Conservation (phyloP, 1,140 invertebrate species). For the Drosophila sproati region DNA sequence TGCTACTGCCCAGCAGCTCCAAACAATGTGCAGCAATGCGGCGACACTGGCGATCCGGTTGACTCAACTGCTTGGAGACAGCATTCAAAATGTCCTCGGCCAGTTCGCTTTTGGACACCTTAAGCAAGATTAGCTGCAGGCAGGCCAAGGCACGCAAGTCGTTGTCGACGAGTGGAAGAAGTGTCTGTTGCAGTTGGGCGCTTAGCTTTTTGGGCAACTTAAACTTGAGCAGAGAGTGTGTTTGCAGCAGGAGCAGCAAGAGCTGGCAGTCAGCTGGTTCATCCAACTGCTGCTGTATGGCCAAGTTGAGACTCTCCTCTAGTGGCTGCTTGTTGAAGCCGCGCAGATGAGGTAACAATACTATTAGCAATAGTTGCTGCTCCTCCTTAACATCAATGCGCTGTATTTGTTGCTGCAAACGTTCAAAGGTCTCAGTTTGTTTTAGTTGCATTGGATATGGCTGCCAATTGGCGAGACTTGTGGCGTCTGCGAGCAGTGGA, state of each 20-base stretch:
- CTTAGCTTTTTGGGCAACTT: conserved; percentile 29
- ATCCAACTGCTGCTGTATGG: conserved; percentile 36
- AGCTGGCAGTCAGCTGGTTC: neutral
- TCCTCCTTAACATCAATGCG: conserved; percentile 39
- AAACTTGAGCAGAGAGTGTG: conserved; percentile 56
- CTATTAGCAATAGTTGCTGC: conserved; percentile 47
- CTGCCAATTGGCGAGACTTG: conserved; percentile 87
- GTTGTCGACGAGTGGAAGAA: conserved; percentile 18
- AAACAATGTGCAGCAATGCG: conserved; percentile 70
- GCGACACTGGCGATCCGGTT: conserved; percentile 46
- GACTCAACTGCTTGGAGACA: conserved; percentile 42
- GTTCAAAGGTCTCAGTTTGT: conserved; percentile 43
- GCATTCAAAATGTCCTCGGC: neutral
- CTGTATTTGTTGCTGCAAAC: conserved; percentile 44
- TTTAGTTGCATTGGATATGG: conserved; percentile 88
- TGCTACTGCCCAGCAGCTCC: conserved; percentile 27
- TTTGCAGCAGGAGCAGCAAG: conserved; percentile 66
- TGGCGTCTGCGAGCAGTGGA: conserved; percentile 87
- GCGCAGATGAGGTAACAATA: conserved; percentile 66
- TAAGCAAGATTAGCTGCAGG: conserved; percentile 50
- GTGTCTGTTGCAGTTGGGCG: neutral
- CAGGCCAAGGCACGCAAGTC: conserved; percentile 58
- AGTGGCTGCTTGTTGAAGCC: conserved; percentile 58
- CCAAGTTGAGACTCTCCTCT: conserved; percentile 30
- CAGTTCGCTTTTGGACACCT: conserved; percentile 26